A percentile compares a stretch with the other conserved stretches of the same genome.
Conservation (phyloP, 2,797 vertebrate species). For the Malurus splendens region DNA sequence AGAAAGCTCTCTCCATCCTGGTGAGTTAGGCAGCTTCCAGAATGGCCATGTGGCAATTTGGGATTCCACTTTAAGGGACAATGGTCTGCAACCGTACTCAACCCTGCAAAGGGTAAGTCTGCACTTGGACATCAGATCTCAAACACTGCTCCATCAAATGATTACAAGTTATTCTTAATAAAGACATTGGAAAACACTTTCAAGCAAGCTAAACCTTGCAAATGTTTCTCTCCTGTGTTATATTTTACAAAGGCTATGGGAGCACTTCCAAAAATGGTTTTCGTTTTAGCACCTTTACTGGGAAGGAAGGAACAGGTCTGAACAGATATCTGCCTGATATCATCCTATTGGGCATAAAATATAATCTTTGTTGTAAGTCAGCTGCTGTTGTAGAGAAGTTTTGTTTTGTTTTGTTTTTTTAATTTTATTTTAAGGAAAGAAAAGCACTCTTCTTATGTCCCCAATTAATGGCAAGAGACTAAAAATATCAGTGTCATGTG, state of each 20-base stretch:
- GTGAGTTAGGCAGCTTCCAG: not conserved
- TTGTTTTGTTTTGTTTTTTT: not conserved
- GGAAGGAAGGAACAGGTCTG: not conserved
- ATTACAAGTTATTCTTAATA: not conserved
- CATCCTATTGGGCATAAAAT: not conserved
- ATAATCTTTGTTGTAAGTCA: not conserved
- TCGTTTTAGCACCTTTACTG: not conserved
- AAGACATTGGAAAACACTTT: not conserved
- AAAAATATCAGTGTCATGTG: not conserved
- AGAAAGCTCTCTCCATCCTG: not conserved
- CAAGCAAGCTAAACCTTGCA: not conserved
- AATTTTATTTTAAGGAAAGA: not conserved
- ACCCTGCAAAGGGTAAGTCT: not conserved
- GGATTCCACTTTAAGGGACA: not conserved
- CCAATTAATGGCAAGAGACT: not conserved
- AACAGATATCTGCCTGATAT: too few relatives aligned
- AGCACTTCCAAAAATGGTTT: not conserved
- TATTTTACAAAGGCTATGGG: not conserved
- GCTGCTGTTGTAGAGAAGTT: not conserved
- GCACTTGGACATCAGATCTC: not conserved
- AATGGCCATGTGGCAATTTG: not conserved
- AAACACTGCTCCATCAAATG: not conserved
- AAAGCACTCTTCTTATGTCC: not conserved
- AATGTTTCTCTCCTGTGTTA: not conserved
- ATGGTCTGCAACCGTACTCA: not conserved